phyloP scores from a whole-genome alignment of 2,888 invertebrate genomes.

The Coronaproctus castanopsis region DNA sequence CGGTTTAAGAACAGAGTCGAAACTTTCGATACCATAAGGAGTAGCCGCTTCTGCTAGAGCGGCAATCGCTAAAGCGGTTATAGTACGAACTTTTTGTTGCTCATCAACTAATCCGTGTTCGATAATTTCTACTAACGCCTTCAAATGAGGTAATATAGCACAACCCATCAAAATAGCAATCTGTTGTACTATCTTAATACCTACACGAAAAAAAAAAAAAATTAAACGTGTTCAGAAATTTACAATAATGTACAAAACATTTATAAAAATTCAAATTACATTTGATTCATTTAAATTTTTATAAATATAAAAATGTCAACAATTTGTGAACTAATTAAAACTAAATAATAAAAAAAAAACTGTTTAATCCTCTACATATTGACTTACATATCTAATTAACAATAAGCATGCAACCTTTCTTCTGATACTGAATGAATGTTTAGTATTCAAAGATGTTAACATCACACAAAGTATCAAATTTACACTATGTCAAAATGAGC shows the following conservation, averaged over 20 bases:
- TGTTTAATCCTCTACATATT: too few species aligned
- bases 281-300: background rate
- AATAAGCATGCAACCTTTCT: too few species aligned
- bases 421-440: too few species aligned
- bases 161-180: constrained; percentile 99
- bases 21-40: constrained; percentile 98
- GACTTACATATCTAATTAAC: too few species aligned
- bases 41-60: constrained; percentile 97
- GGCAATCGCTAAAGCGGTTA: constrained; percentile 93
- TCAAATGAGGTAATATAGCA: constrained; percentile 93
- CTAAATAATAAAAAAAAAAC: too few species aligned
- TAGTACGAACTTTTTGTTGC: constrained; percentile 96
- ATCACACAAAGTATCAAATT: too few species aligned
- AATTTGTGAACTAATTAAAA: too few species aligned
- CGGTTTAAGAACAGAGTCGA: constrained; percentile 96
- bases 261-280: background rate
- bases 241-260: background rate
- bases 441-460: too few species aligned
- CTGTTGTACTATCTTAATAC: constrained; percentile 99
- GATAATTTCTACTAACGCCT: constrained; percentile 95
- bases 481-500: too few species aligned
- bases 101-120: constrained; percentile 94
- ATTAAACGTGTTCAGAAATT: too few species aligned
- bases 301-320: too few species aligned
- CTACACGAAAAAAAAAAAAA: too few species aligned